Conservation (phyloP, 2,797 vertebrate species). For the Sebastiscus albofasciatus region DNA sequence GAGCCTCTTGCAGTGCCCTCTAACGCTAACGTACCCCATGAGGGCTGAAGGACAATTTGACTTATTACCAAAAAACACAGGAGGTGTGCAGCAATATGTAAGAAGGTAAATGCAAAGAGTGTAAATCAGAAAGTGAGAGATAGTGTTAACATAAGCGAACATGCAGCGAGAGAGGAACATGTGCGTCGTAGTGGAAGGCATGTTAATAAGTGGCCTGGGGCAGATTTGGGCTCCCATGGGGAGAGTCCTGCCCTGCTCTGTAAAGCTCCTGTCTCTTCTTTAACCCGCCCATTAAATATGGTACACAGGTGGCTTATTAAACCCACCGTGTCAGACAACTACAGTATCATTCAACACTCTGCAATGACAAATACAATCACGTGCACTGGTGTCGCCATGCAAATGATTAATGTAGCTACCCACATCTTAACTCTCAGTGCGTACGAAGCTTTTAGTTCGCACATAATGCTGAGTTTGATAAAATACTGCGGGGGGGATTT, state of each 20-base stretch:
- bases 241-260: constrained; percentile 70
- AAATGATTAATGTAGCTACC: constrained; percentile 30
- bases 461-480: constrained; percentile 46
- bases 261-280: constrained; percentile 81
- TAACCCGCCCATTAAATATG: constrained; percentile 81
- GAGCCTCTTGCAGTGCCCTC: constrained; percentile 4
- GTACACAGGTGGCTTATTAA: constrained; percentile 85
- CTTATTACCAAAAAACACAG: background rate
- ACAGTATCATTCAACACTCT: constrained; percentile 47
- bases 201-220: constrained; percentile 80
- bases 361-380: constrained; percentile 56
- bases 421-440: background rate
- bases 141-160: constrained; percentile 57
- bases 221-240: constrained; percentile 71
- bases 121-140: constrained; percentile 58
- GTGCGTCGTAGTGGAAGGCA: constrained; percentile 74
- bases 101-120: constrained; percentile 37
- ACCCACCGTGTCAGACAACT: constrained; percentile 59
- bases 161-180: constrained; percentile 65
- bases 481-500: constrained; percentile 49
- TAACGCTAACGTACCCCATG: background rate
- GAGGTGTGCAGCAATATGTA: constrained; percentile 9
- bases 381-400: constrained; percentile 12
- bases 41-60: background rate
- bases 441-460: constrained; percentile 11